Evolutionary conservation across 2,113 vertebrate species (phyloP), one percentile per base, ranked within the genome.

Genomic region (Electrona antarctica): DNA sequence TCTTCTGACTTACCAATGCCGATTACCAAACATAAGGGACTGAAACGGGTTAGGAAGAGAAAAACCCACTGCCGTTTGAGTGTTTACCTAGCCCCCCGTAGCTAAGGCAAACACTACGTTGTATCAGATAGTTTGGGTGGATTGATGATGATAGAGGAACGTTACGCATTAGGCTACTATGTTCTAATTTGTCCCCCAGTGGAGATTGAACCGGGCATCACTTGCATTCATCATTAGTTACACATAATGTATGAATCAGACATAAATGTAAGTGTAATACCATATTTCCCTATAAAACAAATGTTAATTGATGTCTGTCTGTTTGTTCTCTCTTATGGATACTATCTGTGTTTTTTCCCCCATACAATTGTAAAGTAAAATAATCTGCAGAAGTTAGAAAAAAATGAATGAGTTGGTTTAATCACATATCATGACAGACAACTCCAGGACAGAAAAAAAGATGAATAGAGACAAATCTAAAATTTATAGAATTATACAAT

Each of bases 401-500:
- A 21, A 76, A 89, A 93, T 91, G 77, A 94, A 95, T 93, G 93
- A 90, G 91, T 93, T 80, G 91, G 90, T 93, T 93, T 94, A 95
- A 89, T 95, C 92, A 91, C 85, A 93, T 93, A 90, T 93, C 81
- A 88, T 91, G 74, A 87, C 90, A 84, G 69, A 88, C 89, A 92
- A 91, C 91, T 82, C 84, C 71, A 62, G 81, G 81, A 87, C 76
- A 78, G 75, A 90, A 82, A 88, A 86, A 94, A 86, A 94, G 95
- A 96, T 93, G 91, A 93, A 97, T 95, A 90, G 92, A 94, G 94
- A 95, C 89, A 94, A 95, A 98, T 98, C 93, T 95, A 97, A 98
- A 97, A 98, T 97, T 95, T 97, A 97, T 97, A 95, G 95, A 97
- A 97, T 92, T 91, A 64, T 85, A 88, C 71, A 80, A 97, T 98